These are phyloP conservation scores for Resseliella maxima DNA, from an alignment of 2,888 invertebrate genomes.

Conservation along the genomic window DNA sequence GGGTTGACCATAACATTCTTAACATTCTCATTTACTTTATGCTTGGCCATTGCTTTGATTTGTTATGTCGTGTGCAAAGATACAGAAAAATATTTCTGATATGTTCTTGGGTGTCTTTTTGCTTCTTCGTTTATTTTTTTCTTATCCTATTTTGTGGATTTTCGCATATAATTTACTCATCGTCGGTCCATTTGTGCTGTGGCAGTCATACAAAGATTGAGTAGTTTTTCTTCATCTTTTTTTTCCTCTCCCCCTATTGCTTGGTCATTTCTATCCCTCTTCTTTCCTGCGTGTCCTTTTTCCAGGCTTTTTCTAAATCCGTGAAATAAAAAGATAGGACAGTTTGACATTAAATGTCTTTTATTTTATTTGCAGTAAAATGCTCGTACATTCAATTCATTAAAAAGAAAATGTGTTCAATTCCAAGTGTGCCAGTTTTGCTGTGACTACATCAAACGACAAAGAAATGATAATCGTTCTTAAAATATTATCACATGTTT, in stretches of 20 bases:
- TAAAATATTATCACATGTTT: background rate
- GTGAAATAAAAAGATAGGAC: constrained; percentile 2
- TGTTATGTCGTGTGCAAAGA: constrained; percentile 22
- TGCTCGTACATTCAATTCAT: too few species aligned
- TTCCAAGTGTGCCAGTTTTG: background rate
- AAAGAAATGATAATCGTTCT: constrained; percentile 1
- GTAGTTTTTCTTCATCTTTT: background rate
- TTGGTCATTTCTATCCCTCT: background rate
- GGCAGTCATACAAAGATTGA: background rate
- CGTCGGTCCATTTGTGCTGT: background rate
- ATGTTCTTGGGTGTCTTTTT: too few species aligned
- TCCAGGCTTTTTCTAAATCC: background rate
- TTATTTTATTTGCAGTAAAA: background rate
- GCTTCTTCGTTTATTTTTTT: background rate
- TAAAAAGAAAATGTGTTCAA: too few species aligned
- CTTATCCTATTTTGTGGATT: constrained; percentile 40
- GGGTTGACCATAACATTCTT: constrained; percentile 57
- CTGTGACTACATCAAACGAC: background rate
- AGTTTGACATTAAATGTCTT: constrained; percentile 31
- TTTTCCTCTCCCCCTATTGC: background rate
- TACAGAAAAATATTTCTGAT: background rate
- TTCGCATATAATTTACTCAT: constrained; percentile 50
- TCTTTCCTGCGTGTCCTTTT: background rate
- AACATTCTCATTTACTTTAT: constrained; percentile 53
- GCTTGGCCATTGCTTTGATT: constrained; percentile 33